These are phyloP conservation scores for Trissoscelio sp. DNA, from an alignment of 2,888 invertebrate genomes.

Conservation along the genomic window DNA sequence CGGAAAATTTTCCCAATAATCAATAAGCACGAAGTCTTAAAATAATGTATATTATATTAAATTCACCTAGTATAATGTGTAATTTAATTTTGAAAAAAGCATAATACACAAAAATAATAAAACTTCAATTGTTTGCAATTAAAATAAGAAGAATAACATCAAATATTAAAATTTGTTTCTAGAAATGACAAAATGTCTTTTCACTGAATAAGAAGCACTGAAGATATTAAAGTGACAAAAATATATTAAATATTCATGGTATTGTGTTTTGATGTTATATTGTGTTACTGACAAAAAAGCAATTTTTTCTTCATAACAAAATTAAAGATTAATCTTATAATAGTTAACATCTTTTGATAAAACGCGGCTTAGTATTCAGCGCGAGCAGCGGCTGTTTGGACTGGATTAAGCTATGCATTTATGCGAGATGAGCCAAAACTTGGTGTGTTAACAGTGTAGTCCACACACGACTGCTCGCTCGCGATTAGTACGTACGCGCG, in stretches of 20 bases:
- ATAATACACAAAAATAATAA: too few relatives aligned
- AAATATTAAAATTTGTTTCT: too few relatives aligned
- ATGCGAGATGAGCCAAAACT: constrained; percentile 51
- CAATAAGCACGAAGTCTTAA: constrained; percentile 2
- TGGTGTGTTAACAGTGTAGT: constrained; percentile 50
- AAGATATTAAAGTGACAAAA: too few relatives aligned
- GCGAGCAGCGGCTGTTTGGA: constrained; percentile 37
- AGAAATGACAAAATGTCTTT: too few relatives aligned
- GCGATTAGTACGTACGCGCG: constrained; percentile 46
- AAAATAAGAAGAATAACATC: too few relatives aligned
- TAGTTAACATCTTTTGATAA: constrained; percentile 31
- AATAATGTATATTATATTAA: constrained; percentile 4
- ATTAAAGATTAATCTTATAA: constrained; percentile 33
- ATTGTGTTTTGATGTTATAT: too few relatives aligned
- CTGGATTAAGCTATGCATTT: constrained; percentile 55
- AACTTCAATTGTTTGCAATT: too few relatives aligned
- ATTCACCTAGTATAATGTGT: too few relatives aligned
- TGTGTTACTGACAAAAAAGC: background rate
- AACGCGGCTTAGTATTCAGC: constrained; percentile 41
- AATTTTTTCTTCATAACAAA: constrained; percentile 1
- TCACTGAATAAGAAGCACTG: too few relatives aligned
- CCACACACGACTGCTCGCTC: constrained; percentile 40
- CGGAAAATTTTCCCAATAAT: background rate
- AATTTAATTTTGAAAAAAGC: too few relatives aligned
- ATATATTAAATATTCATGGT: too few relatives aligned